Evolutionary conservation across 2,888 invertebrate species (phyloP), one percentile per base, ranked within the genome.

Genomic region (Agelastica alni): DNA sequence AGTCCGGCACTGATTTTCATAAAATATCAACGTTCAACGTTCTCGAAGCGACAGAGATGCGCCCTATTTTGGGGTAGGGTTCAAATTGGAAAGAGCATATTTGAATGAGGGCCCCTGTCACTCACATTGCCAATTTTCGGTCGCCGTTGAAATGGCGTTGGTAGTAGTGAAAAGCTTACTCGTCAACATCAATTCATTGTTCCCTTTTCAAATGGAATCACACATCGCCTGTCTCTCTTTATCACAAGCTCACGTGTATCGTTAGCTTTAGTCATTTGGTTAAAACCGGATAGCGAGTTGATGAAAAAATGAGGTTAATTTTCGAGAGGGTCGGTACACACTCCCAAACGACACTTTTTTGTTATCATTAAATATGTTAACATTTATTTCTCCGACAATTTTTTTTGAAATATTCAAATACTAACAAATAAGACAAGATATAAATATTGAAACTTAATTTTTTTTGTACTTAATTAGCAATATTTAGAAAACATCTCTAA

Each of bases 141-240:
- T 45, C 30, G 49, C 42, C 56, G 56, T 51, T 55, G 53, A 53
- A 60, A 60, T 55, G 45, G 57, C 57, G 34, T 37, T 17, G 31
- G 36, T 28, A 37, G 26, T 49, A 26, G 30, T 41, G 20, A 31
- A 49, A 49, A 49, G 41, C 17, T 26, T 13, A n/a, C 14, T n/a
- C 7, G 34, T 22, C 34, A 18, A 34, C 45, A 22, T 12, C 34
- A 14, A 49, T 41, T 22, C 32, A 49, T 42, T 41, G 49, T 49
- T 41, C 49, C 41, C 14, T 14, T 34, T 41, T 49, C 9, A 22
- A 49, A 49, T 49, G 31, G 13, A 22, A 39, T 31, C 41, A 41
- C 18, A 31, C 31, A 10, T 20, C n/a, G 9, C 10, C 14, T 12
- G 20, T 39, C 37, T 20, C 12, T 16, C 3, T 12, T 10, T 10